Evolutionary conservation across 2,888 invertebrate species (phyloP), one percentile per base, ranked within the genome.

Genomic region (Gryllus longicercus): DNA sequence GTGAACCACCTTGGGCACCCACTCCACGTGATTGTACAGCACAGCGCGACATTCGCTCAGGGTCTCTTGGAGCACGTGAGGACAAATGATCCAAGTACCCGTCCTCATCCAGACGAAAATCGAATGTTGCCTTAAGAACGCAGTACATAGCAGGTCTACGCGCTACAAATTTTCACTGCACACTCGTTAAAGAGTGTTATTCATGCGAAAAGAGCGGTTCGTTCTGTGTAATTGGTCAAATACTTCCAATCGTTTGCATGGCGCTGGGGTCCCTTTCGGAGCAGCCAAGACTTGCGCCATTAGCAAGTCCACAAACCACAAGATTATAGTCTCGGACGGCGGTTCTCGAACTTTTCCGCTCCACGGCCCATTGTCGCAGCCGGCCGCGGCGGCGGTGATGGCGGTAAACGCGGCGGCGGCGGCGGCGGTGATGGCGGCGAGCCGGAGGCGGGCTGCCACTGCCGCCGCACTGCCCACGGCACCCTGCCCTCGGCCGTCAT

Each of bases 321-420:
- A 63, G 63, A 63, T 63, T 63, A 63, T 63, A 63, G 63, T 63
- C 63, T 63, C 16, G n/a, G 63, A 63, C 14, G 63, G 63, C n/a
- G 63, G 63, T 63, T 63, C 63, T 63, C 63, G n/a, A 63, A 63
- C 63, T 63, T 63, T 63, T 63, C n/a, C 63, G 63, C 63, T 63
- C 63, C 63, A 63, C 63, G 63, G 63, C 63, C 63, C 63, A 63
- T 63, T 63, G 63, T 63, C 63, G 63, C 63, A 63, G 63, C n/a
- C 63, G n/a, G 63, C n/a, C 16, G 63, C 63, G 63, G 63, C 63
- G 63, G n/a, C n/a, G 63, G 63, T 14, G 63, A n/a, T 18, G 63
- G 16, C 14, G 63, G 63, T 18, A n/a, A 16, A 14, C 16, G 63
- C 63, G 63, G 63, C n/a, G 11, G 63, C 63, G 14, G 14, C 12